Percentiles rank a stretch among this genome's conserved stretches.
Conservation (phyloP, 2,113 vertebrate genomes). For the Gopherus evgoodei region DNA sequence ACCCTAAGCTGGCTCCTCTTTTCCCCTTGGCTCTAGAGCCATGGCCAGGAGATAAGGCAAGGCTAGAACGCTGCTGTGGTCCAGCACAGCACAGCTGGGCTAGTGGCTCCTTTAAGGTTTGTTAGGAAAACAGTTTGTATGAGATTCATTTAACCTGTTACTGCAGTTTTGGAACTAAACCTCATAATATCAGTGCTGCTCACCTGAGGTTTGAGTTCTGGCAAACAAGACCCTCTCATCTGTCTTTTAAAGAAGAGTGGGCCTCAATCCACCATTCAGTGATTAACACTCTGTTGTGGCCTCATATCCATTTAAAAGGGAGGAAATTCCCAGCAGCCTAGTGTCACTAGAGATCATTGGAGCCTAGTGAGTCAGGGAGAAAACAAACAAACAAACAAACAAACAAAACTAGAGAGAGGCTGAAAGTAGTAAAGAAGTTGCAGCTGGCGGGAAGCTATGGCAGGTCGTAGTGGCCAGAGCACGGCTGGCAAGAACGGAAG, state of each 20-base stretch:
- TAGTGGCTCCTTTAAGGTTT: background rate
- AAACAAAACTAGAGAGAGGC: background rate
- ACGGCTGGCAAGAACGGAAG: background rate
- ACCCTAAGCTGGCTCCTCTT: background rate
- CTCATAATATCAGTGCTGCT: background rate
- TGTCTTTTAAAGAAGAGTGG: background rate
- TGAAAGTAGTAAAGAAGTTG: background rate
- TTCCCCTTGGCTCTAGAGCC: background rate
- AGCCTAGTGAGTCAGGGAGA: background rate
- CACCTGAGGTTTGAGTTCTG: background rate
- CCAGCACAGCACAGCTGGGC: background rate
- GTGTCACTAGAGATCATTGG: background rate
- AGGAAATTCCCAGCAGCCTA: background rate
- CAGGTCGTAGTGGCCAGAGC: background rate
- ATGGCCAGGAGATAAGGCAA: background rate
- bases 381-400: background rate
- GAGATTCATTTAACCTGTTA: background rate
- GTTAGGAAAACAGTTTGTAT: background rate
- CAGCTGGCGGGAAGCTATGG: accelerated
- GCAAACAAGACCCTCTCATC: background rate
- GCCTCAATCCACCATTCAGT: background rate
- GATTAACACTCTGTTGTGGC: background rate
- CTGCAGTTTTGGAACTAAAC: background rate
- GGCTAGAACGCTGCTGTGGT: background rate
- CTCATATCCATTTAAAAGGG: background rate